Conservation (phyloP, 2,888 invertebrate genomes). For the Actias luna region DNA sequence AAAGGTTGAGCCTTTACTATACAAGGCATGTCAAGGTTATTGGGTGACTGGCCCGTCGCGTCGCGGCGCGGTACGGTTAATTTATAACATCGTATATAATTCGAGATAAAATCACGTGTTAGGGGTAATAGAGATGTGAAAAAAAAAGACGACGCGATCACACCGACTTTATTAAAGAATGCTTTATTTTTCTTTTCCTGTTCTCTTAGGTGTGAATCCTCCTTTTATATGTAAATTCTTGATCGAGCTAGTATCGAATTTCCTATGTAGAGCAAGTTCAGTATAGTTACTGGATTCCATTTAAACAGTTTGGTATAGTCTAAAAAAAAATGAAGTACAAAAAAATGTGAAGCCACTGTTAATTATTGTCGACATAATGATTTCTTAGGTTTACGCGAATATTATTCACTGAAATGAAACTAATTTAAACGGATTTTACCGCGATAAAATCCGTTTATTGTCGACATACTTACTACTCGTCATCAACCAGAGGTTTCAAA, state of each 20-base stretch:
- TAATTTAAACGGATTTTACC: too few relatives aligned
- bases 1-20: slow-evolving; percentile 23
- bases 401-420: too few relatives aligned
- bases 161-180: neutral
- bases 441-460: too few relatives aligned
- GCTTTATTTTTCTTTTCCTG: neutral
- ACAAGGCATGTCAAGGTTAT: slow-evolving; percentile 46
- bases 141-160: neutral
- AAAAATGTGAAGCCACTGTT: too few relatives aligned
- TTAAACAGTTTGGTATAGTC: neutral
- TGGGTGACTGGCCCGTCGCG: slow-evolving; percentile 36
- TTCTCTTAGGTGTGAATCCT: neutral
- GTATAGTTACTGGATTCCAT: neutral
- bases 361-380: too few relatives aligned
- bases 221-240: neutral
- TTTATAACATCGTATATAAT: slow-evolving; percentile 29
- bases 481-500: too few relatives aligned
- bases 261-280: neutral
- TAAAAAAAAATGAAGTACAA: neutral
- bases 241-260: neutral
- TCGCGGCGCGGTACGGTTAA: slow-evolving; percentile 24
- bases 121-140: slow-evolving; percentile 4
- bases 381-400: too few relatives aligned
- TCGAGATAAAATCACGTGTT: slow-evolving; percentile 25
- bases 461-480: too few relatives aligned